These are phyloP conservation scores for Scortum barcoo DNA, from an alignment of 2,113 vertebrate species.

Conservation along the genomic window DNA sequence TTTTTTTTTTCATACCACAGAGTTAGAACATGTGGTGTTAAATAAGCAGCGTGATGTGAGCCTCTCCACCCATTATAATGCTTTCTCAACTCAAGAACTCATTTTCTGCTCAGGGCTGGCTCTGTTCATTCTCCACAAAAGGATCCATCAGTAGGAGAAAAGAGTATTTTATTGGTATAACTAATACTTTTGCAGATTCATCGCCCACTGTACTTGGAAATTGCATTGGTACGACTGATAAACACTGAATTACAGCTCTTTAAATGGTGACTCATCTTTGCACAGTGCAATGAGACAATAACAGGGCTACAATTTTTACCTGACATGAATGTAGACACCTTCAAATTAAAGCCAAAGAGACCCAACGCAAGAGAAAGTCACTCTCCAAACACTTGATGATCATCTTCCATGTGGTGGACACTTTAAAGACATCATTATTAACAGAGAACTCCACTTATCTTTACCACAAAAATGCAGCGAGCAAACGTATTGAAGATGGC, in stretches of 20 bases:
- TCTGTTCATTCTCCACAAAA: neutral
- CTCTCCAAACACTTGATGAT: neutral
- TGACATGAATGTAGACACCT: neutral
- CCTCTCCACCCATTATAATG: neutral
- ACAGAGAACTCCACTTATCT: too few relatives aligned
- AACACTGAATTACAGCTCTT: too few relatives aligned
- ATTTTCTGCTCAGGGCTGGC: too few relatives aligned
- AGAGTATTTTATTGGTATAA: neutral
- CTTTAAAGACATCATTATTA: too few relatives aligned
- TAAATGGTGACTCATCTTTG: too few relatives aligned
- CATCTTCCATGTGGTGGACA: too few relatives aligned
- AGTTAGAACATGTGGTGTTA: too few relatives aligned
- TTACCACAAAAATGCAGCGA: neutral
- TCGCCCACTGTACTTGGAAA: neutral
- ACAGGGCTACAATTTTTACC: neutral
- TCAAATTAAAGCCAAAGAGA: neutral
- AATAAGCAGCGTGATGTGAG: neutral
- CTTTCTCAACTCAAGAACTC: neutral
- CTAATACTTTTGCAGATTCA: too few relatives aligned
- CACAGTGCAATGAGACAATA: too few relatives aligned
- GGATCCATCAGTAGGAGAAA: neutral
- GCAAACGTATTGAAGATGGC: conserved; percentile 25
- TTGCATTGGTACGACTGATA: too few relatives aligned
- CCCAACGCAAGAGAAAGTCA: neutral
- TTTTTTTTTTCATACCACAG: too few relatives aligned